Evolutionary conservation across 2,113 vertebrate species (phyloP).

Genomic region (Calypte anna): DNA sequence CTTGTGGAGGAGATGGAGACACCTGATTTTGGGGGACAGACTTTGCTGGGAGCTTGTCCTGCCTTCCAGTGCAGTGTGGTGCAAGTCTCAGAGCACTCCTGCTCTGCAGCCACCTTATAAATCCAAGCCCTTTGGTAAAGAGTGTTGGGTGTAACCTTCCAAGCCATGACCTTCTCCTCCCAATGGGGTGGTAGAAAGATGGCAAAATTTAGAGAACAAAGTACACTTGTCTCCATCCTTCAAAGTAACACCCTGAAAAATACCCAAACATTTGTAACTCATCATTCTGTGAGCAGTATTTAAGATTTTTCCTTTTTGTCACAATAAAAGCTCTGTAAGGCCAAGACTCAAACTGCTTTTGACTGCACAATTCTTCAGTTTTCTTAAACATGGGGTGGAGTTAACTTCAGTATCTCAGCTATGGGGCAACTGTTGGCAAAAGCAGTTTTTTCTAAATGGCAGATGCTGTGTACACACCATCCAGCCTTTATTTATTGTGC

Average conservation of each 20-base stretch:
- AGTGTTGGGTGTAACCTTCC: neutral
- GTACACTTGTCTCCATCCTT: neutral
- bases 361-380: conserved; percentile 27
- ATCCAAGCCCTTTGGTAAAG: neutral
- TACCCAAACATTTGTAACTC: neutral
- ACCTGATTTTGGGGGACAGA: neutral
- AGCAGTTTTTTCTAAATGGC: conserved; percentile 5
- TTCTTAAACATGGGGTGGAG: conserved; percentile 22
- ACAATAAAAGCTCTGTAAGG: neutral
- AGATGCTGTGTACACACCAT: neutral
- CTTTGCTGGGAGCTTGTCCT: neutral
- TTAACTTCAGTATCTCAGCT: neutral
- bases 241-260: neutral
- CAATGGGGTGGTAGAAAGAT: neutral
- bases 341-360: conserved; percentile 26
- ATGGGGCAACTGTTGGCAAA: neutral
- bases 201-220: neutral
- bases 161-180: neutral
- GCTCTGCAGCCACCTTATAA: neutral
- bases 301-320: conserved; percentile 28
- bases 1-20: neutral
- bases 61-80: accelerated
- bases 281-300: neutral
- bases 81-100: neutral
- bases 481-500: conserved; percentile 41